These are phyloP conservation scores for Steinernema feltiae DNA, from an alignment of 1,140 invertebrate genomes.

Conservation along the genomic window DNA sequence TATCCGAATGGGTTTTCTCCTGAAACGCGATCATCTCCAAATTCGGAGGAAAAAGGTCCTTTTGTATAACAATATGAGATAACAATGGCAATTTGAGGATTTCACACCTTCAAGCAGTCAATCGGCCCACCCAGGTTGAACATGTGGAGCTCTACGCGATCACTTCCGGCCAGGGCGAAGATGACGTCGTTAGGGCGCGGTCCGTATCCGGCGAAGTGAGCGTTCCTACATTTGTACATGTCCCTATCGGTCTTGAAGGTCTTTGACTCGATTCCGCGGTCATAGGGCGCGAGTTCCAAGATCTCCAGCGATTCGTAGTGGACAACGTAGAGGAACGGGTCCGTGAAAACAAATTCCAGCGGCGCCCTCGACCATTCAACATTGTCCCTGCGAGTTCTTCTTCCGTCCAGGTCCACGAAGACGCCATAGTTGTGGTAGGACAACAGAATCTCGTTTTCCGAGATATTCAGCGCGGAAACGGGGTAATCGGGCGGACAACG, in stretches of 20 bases:
- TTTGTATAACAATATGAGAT: too few relatives aligned
- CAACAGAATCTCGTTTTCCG: not conserved
- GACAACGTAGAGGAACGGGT: conserved; percentile 14
- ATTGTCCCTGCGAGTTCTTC: not conserved
- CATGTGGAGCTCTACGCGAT: not conserved
- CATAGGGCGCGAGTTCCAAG: not conserved
- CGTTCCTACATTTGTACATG: not conserved
- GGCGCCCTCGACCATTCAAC: conserved; percentile 9
- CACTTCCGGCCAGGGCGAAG: not conserved
- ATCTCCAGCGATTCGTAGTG: conserved; percentile 12
- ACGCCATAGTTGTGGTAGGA: conserved; percentile 10
- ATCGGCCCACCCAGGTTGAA: not conserved
- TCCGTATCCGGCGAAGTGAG: not conserved
- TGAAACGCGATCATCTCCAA: too few relatives aligned
- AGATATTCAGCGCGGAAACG: not conserved
- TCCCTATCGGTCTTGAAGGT: not conserved
- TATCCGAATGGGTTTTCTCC: too few relatives aligned
- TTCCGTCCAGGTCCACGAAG: conserved; percentile 10
- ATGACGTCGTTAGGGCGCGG: not conserved
- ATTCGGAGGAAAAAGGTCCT: too few relatives aligned
- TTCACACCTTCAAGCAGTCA: not conserved
- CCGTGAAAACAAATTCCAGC: conserved; percentile 11
- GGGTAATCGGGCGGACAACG: not conserved
- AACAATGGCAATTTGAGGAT: not conserved
- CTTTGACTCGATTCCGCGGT: not conserved